A percentile compares a stretch with the other conserved stretches of the same genome.
Evolutionary conservation across 2,113 vertebrate genomes (phyloP).

Genomic region (Manacus vitellinus): DNA sequence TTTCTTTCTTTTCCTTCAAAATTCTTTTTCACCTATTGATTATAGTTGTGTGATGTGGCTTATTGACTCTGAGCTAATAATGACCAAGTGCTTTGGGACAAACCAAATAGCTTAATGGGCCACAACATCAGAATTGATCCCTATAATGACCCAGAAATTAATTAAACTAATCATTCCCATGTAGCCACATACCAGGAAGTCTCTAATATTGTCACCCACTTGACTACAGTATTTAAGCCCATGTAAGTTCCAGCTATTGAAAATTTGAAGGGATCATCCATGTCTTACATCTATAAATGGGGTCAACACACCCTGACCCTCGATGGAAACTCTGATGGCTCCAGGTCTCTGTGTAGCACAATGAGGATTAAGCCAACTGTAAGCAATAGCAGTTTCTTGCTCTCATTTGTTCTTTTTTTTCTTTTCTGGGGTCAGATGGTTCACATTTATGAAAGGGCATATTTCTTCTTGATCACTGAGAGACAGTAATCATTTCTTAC

Average conservation of each 20-base stretch:
- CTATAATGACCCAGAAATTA: slow-evolving; percentile 30
- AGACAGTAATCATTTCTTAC: background rate
- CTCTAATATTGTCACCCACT: background rate
- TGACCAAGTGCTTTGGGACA: slow-evolving; percentile 2
- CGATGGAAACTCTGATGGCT: accelerated
- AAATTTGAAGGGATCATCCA: background rate
- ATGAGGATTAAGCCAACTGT: background rate
- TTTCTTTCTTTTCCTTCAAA: slow-evolving; percentile 48
- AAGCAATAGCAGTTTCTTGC: background rate
- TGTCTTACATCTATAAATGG: accelerated
- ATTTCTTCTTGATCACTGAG: background rate
- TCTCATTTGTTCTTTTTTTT: background rate
- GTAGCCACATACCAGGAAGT: background rate
- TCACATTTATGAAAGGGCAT: background rate
- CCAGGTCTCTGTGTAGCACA: background rate
- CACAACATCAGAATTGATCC: slow-evolving; percentile 9
- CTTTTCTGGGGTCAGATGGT: background rate
- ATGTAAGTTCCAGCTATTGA: background rate
- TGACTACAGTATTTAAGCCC: background rate
- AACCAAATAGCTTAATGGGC: slow-evolving; percentile 21
- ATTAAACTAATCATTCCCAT: slow-evolving; percentile 2
- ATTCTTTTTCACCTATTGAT: slow-evolving; percentile 22
- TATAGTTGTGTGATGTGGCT: background rate
- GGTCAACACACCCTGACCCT: background rate
- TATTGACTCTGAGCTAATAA: slow-evolving; percentile 46